phyloP scores from a whole-genome alignment of 2,797 vertebrate species.

The Fistularia commersonii region DNA sequence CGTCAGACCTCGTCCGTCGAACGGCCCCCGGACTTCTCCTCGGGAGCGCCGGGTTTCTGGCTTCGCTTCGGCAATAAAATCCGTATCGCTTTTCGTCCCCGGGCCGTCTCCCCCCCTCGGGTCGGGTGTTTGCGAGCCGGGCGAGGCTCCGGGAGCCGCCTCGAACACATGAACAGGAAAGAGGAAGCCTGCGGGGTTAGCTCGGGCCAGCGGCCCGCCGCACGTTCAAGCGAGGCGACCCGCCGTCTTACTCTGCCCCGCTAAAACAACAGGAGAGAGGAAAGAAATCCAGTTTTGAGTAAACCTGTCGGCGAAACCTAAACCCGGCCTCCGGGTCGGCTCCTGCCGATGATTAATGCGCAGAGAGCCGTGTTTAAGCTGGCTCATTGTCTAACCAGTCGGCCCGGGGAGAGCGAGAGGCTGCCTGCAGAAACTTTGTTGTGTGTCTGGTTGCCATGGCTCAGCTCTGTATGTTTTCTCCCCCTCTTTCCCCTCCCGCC shows the following conservation, averaged over 20 bases:
- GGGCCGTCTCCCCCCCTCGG: too few relatives aligned
- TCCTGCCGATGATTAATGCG: constrained; percentile 61
- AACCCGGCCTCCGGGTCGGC: constrained; percentile 21
- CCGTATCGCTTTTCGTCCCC: background rate
- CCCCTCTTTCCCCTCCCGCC: constrained; percentile 22
- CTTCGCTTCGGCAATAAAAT: background rate
- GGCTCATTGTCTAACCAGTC: constrained; percentile 58
- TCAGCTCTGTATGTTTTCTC: constrained; percentile 64
- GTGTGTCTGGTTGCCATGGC: constrained; percentile 76
- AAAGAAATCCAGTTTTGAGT: constrained; percentile 5
- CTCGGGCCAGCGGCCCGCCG: constrained; percentile 22
- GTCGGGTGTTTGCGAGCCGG: too few relatives aligned
- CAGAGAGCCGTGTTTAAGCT: constrained; percentile 50
- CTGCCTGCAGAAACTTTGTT: constrained; percentile 71
- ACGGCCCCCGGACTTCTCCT: too few relatives aligned
- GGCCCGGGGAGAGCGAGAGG: constrained; percentile 48
- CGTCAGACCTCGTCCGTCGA: background rate
- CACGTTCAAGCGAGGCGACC: constrained; percentile 16
- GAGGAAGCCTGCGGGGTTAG: constrained; percentile 44
- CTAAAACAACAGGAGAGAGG: constrained; percentile 4
- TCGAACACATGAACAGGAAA: constrained; percentile 49
- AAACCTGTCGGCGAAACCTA: constrained; percentile 10
- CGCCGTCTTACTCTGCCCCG: constrained; percentile 1
- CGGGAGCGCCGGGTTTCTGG: too few relatives aligned
- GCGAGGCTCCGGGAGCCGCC: constrained; percentile 20